Evolutionary conservation across 2,888 invertebrate genomes (phyloP).

Genomic region (Tubulanus polymorphus): DNA sequence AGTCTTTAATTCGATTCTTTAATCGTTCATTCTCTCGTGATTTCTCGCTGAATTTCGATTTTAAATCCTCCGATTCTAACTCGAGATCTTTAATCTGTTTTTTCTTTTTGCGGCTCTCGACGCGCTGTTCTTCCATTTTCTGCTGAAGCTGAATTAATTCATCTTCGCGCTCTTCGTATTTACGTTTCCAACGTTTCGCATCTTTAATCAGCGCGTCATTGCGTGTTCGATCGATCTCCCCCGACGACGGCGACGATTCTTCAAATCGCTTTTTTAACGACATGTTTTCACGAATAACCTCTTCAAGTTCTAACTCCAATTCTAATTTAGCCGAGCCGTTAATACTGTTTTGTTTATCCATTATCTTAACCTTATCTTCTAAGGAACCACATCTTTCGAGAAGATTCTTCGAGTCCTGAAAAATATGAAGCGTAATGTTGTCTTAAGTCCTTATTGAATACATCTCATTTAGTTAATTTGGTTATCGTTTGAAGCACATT

Average conservation of each 20-base stretch:
- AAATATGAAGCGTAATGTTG: too few species aligned
- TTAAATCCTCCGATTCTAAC: constrained; percentile 29
- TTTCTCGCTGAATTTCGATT: constrained; percentile 36
- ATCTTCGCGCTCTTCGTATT: constrained; percentile 39
- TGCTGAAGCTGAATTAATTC: constrained; percentile 32
- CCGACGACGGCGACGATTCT: constrained; percentile 27
- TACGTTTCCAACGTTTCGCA: constrained; percentile 36
- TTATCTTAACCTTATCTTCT: neutral
- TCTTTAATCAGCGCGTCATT: constrained; percentile 42
- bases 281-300: neutral
- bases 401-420: too few species aligned
- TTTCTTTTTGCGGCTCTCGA: constrained; percentile 32
- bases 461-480: too few species aligned
- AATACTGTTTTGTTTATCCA: neutral
- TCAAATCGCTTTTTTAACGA: neutral
- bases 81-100: constrained; percentile 35
- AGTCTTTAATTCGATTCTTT: constrained; percentile 37
- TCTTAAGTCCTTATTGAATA: too few species aligned
- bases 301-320: too few species aligned
- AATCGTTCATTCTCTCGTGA: constrained; percentile 38
- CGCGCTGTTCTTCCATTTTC: constrained; percentile 35
- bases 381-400: neutral
- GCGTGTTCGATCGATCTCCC: constrained; percentile 40
- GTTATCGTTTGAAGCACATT: too few species aligned
- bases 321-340: too few species aligned